A percentile compares a stretch with the other conserved stretches of the same genome.
phyloP scores from a whole-genome alignment of 1,140 invertebrate species.

The Yoshiicerus persimilis region DNA sequence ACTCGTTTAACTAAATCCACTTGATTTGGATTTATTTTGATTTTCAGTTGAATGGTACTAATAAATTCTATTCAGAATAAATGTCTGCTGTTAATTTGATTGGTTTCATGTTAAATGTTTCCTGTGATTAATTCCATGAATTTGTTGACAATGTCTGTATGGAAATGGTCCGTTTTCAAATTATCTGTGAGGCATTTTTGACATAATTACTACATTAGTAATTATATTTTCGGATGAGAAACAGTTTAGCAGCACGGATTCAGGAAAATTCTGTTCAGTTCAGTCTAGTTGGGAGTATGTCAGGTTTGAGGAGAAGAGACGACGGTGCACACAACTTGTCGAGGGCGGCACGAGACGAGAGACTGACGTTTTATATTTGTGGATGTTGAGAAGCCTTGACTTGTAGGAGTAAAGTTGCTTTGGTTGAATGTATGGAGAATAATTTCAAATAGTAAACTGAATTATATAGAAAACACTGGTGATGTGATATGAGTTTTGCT shows the following conservation, averaged over 20 bases:
- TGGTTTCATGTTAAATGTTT: neutral
- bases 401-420: neutral
- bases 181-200: neutral
- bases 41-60: neutral
- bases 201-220: neutral
- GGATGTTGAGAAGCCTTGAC: neutral
- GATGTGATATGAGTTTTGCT: neutral
- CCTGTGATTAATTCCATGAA: neutral
- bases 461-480: constrained; percentile 7
- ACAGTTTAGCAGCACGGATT: neutral
- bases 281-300: neutral
- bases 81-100: neutral
- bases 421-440: neutral
- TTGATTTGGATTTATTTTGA: neutral
- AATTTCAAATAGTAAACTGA: constrained; percentile 7
- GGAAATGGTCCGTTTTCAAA: neutral
- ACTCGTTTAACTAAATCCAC: neutral
- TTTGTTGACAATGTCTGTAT: no score
- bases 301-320: neutral
- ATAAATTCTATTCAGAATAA: neutral
- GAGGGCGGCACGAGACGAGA: constrained; percentile 1
- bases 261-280: neutral
- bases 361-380: neutral
- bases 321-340: neutral
- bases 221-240: neutral